Base-by-base conservation (phyloP, 1,140 invertebrate species). In the Drosophila truncata region DNA sequence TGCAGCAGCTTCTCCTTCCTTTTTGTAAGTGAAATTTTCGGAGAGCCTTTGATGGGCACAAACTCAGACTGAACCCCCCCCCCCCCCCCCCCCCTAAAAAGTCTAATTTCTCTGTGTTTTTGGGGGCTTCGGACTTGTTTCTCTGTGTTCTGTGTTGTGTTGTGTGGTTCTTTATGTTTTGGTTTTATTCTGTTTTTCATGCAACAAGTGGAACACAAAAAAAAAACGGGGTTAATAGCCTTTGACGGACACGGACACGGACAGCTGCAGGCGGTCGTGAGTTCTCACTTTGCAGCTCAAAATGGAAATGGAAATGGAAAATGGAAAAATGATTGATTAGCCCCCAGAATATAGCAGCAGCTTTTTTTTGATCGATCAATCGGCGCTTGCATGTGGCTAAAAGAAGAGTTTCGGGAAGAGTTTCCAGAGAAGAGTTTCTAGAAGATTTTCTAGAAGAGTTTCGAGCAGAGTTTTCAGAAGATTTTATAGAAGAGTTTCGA, bases 291-390 rank as follows among this genome's bases (percentile, higher is more conserved):
- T 83, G 71, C 31, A 52, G 39, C 25, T n/a, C 25, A 49, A 27
- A 9, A 29, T 23, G 25, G 31, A 42, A 61, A 54, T 50, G 59
- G n/a, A 42, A 75, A 77, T 74, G 67, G 58, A 57, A 76, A 78
- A 88, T 80, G 69, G 70, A 76, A 81, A 90, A 82, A 88, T 90
- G 85, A 88, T 88, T 90, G 83, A 90, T 88, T 84, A 81, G 85
- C 55, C 78, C 78, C 58, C 58, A 23, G 37, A 57, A 59, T 64
- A 75, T 59, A 49, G 42, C 29, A 42, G 81, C 63, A n/a, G n/a
- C n/a, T n/a, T n/a, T n/a, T n/a, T n/a, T 90, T 88, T 88, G 85
- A 88, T 88, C 85, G 85, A 88, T 88, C 85, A 88, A 88, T 88
- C 85, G 85, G 85, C 85, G 85, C 69, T 72, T 41, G 66, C 66